phyloP scores from a whole-genome alignment of 2,113 vertebrate species.

The Chamaea fasciata region DNA sequence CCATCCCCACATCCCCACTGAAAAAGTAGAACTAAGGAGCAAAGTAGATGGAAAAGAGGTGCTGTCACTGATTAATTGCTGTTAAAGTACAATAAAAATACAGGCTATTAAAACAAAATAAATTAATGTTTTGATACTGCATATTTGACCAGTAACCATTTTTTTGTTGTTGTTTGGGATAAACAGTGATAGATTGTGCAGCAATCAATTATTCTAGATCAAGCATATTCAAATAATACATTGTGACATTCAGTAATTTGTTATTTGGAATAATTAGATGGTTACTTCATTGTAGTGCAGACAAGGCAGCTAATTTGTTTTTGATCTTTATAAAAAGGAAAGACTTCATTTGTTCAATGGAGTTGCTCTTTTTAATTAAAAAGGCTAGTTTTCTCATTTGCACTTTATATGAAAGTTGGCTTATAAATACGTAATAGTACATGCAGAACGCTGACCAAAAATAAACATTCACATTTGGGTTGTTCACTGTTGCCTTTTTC shows the following conservation, averaged over 20 bases:
- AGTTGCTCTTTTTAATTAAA: slow-evolving; percentile 68
- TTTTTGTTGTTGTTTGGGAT: slow-evolving; percentile 55
- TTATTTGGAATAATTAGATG: slow-evolving; percentile 73
- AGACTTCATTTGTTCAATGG: slow-evolving; percentile 67
- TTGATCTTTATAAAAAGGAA: slow-evolving; percentile 68
- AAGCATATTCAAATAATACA: slow-evolving; percentile 66
- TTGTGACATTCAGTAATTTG: slow-evolving; percentile 67
- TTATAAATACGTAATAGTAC: slow-evolving; percentile 51
- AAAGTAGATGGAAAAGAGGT: slow-evolving; percentile 55
- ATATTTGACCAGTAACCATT: slow-evolving; percentile 52
- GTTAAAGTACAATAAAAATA: slow-evolving; percentile 64
- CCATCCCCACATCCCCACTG: neutral
- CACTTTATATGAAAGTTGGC: slow-evolving; percentile 54
- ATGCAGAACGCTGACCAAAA: slow-evolving; percentile 31
- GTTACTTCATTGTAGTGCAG: slow-evolving; percentile 64
- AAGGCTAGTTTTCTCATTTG: slow-evolving; percentile 66
- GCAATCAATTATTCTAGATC: slow-evolving; percentile 70
- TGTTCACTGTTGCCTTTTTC: slow-evolving; percentile 64
- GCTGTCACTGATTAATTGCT: slow-evolving; percentile 64
- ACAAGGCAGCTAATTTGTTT: slow-evolving; percentile 70
- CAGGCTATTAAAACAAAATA: slow-evolving; percentile 63
- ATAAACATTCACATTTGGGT: slow-evolving; percentile 59
- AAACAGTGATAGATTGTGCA: slow-evolving; percentile 61
- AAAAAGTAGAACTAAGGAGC: slow-evolving; percentile 33
- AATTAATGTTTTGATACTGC: slow-evolving; percentile 61